Base-by-base conservation (phyloP, 2,113 vertebrate genomes). In the Tenrec ecaudatus region DNA sequence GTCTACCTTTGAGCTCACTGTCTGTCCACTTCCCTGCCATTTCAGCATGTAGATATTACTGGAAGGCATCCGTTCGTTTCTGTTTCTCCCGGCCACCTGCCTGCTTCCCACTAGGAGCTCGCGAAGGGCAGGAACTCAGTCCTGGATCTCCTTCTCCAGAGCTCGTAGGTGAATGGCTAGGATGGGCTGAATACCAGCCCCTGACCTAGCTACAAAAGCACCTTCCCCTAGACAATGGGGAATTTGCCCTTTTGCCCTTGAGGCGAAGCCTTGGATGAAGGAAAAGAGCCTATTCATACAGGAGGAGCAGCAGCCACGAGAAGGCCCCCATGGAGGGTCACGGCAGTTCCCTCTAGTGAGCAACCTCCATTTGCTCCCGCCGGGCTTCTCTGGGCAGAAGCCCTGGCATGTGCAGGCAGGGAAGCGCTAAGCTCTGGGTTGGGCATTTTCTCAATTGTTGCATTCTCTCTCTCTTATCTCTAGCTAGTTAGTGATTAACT, bases 401-500 rank as follows among this genome's bases (percentile, higher is more conserved):
- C 58, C 82, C 82, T 64, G 82, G 90, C 93, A 0, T 95, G 96
- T 95, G 82, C 92, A 53, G 95, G 85, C 95, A 93, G 68, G 82
- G 95, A 94, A 73, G 75, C 69, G 3, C 80, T 87, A 20, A 82
- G 68, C 95, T 79, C 89, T 80, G 92, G 95, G 95, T 73, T 93
- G 97, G 94, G 96, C 95, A 90, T 75, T 91, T 93, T 88, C 89
- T 91, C 95, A 94, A 94, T 94, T 96, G 95, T 96, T 96, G 89
- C 91, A 9, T 90, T 93, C 95, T 92, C 36, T 88, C 86, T 91
- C 62, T 71, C 97, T 96, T 96, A 96, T 97, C 97, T 96, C 81
- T 64, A 91, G 73, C 84, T 95, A 79, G 97, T 97, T 97, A 97
- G 97, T 96, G 92, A 97, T 97, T 96, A 96, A 97, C 97, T 76